Evolutionary conservation across 2,888 invertebrate species (phyloP).

Genomic region (Coleophora deauratella): DNA sequence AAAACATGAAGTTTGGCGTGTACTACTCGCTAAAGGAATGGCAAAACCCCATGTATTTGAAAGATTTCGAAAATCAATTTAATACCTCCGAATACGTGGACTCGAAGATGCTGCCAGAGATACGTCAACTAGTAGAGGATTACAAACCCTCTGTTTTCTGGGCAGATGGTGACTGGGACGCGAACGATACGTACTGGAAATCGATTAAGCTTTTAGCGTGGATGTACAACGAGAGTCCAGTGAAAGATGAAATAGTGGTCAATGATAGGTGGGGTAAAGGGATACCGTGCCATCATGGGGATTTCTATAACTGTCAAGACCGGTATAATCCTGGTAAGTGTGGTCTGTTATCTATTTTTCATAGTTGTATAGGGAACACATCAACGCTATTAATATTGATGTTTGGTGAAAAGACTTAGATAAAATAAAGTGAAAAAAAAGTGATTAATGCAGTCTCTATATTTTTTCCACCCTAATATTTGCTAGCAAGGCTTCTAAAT

Average conservation of each 20-base stretch:
- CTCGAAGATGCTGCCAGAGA: conserved; percentile 85
- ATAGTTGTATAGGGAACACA: no score
- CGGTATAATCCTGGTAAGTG: conserved; percentile 65
- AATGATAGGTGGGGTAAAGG: conserved; percentile 96
- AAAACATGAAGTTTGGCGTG: conserved; percentile 83
- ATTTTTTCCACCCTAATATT: no score
- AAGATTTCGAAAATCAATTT: conserved; percentile 79
- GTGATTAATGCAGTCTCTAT: no score
- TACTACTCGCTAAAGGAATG: conserved; percentile 92
- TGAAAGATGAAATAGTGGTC: conserved; percentile 89
- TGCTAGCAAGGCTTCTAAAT: no score
- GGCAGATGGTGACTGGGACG: conserved; percentile 97
- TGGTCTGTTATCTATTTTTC: no score
- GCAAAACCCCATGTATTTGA: conserved; percentile 88
- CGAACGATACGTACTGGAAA: conserved; percentile 86
- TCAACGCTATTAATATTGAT: no score
- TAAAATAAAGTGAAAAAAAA: no score
- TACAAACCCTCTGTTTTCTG: conserved; percentile 88
- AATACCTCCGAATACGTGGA: conserved; percentile 78
- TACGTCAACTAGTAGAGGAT: conserved; percentile 81
- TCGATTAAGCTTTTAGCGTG: conserved; percentile 90
- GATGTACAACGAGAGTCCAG: conserved; percentile 94
- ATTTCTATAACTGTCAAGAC: conserved; percentile 89
- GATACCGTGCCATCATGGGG: conserved; percentile 89
- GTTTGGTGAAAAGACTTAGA: no score